Evolutionary conservation across 2,113 vertebrate genomes (phyloP), one percentile per base, ranked within the genome.

Genomic region (Burhinus oedicnemus): DNA sequence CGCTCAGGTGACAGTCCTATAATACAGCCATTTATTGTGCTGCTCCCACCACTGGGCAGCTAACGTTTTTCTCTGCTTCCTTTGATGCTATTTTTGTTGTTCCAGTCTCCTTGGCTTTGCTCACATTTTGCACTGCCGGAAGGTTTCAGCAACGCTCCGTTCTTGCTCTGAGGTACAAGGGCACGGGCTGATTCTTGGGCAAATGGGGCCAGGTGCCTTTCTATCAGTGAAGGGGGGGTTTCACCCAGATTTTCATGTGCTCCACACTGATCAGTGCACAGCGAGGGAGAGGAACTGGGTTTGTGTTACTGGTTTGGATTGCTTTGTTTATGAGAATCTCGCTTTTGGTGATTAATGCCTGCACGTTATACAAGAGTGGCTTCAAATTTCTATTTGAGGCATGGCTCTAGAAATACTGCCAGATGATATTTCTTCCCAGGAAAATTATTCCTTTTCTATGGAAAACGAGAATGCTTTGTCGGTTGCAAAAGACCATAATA

Each of bases 401-500:
- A 57, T 3, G 76, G 60, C 68, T 93, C 76, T 87, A 44, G 91
- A 92, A 96, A 92, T 15, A 34, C 42, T 89, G 72, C 83, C 91
- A 87, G 54, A 91, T 92, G 66, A 78, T 42, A 23, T 89, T 96
- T 95, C 84, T 77, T 82, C 72, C 76, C 87, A 66, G 79, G 64
- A n/a, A 51, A 93, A 72, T 4, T 21, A 36, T 68, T 90, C 68
- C 12, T 44, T 51, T 68, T 95, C 74, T 60, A n/a, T 75, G 38
- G 93, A 91, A 97, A 97, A 95, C 18, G 42, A 86, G 89, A 90
- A 78, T 95, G 90, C 40, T 95, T 95, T 87, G 74, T 93, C 92
- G 89, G 93, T 97, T 95, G 94, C 96, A 97, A 96, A 97, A 98
- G 94, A 80, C 70, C n/a, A 34, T 88, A 90, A 32, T 36, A 93